Conservation (phyloP, 1,140 invertebrate genomes). For the Drosophila nannoptera region DNA sequence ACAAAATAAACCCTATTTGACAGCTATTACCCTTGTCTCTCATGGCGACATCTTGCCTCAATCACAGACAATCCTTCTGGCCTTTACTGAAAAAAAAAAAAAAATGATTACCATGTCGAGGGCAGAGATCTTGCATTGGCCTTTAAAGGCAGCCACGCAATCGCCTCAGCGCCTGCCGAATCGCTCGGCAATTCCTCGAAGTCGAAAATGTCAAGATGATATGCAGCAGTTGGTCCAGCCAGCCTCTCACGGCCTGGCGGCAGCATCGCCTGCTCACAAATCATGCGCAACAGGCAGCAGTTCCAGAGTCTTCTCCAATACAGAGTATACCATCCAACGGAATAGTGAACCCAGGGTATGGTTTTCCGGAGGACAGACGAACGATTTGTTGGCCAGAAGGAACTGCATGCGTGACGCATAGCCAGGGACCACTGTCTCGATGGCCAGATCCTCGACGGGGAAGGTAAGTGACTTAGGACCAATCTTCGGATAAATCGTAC, state of each 20-base stretch:
- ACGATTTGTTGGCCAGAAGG: conserved; percentile 66
- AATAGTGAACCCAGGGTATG: conserved; percentile 50
- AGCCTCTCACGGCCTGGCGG: conserved; percentile 84
- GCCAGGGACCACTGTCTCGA: conserved; percentile 68
- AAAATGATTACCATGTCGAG: conserved; percentile 41
- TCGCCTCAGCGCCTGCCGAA: conserved; percentile 37
- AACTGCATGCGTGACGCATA: conserved; percentile 75
- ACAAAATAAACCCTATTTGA: background rate
- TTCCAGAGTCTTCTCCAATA: too few relatives aligned
- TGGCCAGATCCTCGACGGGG: conserved; percentile 62
- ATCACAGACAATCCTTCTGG: too few relatives aligned
- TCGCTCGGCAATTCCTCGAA: conserved; percentile 49
- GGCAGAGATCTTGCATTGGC: conserved; percentile 45
- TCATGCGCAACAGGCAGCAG: conserved; percentile 85
- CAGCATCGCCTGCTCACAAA: conserved; percentile 86
- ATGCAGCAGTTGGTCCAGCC: conserved; percentile 85
- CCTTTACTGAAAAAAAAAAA: too few relatives aligned
- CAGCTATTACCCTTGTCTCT: background rate
- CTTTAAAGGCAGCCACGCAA: conserved; percentile 33
- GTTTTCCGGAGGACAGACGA: too few relatives aligned
- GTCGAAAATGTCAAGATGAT: conserved; percentile 82
- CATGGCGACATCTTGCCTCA: too few relatives aligned
- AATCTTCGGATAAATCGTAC: conserved; percentile 47
- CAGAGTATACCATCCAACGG: conserved; percentile 71
- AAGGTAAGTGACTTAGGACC: conserved; percentile 72